Conservation (phyloP, 2,113 vertebrate genomes). For the Platichthys flesus region DNA sequence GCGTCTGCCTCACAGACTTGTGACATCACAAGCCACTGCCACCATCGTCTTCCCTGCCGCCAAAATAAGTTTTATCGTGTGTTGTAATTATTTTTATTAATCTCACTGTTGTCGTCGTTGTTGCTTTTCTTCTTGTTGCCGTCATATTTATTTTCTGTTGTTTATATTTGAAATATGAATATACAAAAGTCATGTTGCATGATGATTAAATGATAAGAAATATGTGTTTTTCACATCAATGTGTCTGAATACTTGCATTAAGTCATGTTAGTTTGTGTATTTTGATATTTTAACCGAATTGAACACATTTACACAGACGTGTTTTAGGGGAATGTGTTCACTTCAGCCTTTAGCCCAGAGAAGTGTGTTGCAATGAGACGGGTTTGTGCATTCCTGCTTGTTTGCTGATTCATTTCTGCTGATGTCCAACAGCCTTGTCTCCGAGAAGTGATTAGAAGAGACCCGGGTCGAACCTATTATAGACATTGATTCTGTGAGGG, state of each 20-base stretch:
- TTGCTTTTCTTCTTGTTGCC: background rate
- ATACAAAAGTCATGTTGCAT: background rate
- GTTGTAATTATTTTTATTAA: background rate
- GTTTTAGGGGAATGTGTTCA: background rate
- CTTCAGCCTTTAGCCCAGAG: background rate
- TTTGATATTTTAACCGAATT: too few species aligned
- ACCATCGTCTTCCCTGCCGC: slow-evolving; percentile 20
- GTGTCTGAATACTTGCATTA: too few species aligned
- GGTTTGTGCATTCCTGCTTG: background rate
- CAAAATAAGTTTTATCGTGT: background rate
- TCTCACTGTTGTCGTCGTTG: background rate
- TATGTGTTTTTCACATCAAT: background rate
- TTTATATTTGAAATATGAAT: background rate
- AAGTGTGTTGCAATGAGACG: background rate
- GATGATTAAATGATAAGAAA: slow-evolving; percentile 19
- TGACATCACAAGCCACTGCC: slow-evolving; percentile 47
- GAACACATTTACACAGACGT: too few species aligned
- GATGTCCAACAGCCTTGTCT: background rate
- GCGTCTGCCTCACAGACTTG: slow-evolving; percentile 80
- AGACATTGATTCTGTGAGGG: background rate
- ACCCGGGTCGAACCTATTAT: background rate
- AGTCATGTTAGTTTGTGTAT: too few species aligned
- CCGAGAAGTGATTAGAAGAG: background rate
- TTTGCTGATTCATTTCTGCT: background rate
- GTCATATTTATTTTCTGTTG: slow-evolving; percentile 10